Base-by-base conservation (phyloP, 2,113 vertebrate genomes). In the Apeltes quadracus region DNA sequence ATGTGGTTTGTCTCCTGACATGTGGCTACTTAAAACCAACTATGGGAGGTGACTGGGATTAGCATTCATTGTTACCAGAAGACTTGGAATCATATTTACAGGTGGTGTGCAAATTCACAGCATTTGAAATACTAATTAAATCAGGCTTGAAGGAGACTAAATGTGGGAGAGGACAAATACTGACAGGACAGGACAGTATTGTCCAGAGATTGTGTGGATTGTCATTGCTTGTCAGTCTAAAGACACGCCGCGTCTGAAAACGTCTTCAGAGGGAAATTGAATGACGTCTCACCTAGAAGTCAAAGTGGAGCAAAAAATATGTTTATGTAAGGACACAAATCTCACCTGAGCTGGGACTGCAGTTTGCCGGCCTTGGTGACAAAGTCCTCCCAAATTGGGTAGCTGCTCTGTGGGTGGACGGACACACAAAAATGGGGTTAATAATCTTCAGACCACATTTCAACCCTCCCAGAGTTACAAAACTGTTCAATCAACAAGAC, bases 371-470 rank as follows among this genome's bases (percentile, higher is more conserved):
- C 94, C 86, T 95, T 95, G 87, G 82, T 93, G 89, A 94, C 93
- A 78, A 95, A 95, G 79, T 95, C 94, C 67, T 95, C 94, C 94
- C 94, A 95, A 77, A 94, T 87, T 5, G 94, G 94, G 68, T 93
- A 95, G 85, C 94, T 94, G 87, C 90, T 91, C 94, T 95, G 91
- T 90, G 90, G 48, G 69, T 75, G 29, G 7, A 39, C 18, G 25
- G 70, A 79, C 20, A 84, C 27, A 79, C 8, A 79, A 84, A 81
- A 75, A 39, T 64, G 12, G 29, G 62, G 25, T 74, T 27, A 68
- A 62, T 46, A 75, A 68, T 65, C 38, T 69, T 85, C 66, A 55
- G 46, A 48, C 69, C 72, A 83, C 15, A 79, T 81, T 69, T 81
- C 25, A 53, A 2, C 29, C 23, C 72, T 86, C 63, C 48, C 87